Base-by-base conservation (phyloP, 1,140 invertebrate genomes). In the Drosophila trapezifrons region DNA sequence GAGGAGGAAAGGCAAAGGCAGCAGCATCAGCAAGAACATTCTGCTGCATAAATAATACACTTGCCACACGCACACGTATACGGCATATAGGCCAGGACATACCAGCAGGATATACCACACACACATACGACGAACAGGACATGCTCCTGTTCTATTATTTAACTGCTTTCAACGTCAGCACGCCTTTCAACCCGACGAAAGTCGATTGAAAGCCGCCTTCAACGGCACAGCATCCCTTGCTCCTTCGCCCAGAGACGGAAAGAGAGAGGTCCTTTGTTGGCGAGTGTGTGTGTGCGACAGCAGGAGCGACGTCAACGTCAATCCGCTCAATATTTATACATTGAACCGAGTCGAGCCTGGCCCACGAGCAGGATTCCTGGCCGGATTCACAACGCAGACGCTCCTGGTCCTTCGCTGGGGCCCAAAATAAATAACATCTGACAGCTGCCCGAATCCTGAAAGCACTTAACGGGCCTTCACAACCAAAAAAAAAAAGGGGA, bases 401-500 rank as follows among this genome's bases (percentile, higher is more conserved):
- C 80, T 79, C 76, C 63, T 75, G 81, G 52, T 76, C 49, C 75
- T 76, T 63, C 32, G 63, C 49, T 76, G 56, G 75, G 55, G 40
- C 49, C 60, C 87, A 90, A 90, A 90, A 91, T 91, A 90, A 90
- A 90, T 90, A 90, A 90, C 80, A 87, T 89, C 83, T 89, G 89
- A 90, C 87, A 90, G 83, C 80, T 90, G 89, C 84, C 80, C 56
- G 67, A 73, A 27, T 71, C 71, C 65, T 62, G 40, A 51, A 67
- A 55, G 67, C 59, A 58, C 62, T 79, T 63, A 64, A 60, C 52
- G 42, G 37, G 46, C 46, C 29, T 20, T 27, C 46, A 47, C 32
- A 55, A 47, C 49, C 37, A 20, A 17, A 35, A 35, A 8, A 43
- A 43, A 43, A 52, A 52, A 20, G 8, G 51, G 51, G 51, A 32